A percentile compares a stretch with the other conserved stretches of the same genome.
Evolutionary conservation across 2,113 vertebrate species (phyloP).

Genomic region (Thamnophis sirtalis): DNA sequence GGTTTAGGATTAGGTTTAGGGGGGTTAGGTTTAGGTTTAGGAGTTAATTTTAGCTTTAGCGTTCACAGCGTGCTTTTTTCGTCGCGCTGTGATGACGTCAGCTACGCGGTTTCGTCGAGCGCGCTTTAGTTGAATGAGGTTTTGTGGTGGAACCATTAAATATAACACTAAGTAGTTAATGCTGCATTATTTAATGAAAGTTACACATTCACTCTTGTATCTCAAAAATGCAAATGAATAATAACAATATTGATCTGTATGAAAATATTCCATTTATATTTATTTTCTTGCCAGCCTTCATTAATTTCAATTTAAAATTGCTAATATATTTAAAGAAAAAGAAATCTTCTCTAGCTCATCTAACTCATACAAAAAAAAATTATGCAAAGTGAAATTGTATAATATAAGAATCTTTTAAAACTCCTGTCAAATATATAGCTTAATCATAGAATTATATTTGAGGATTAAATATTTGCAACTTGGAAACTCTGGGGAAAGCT

Average conservation of each 20-base stretch:
- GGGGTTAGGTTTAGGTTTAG: too few species aligned
- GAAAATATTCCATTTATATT: slow-evolving; percentile 29
- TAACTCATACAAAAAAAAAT: slow-evolving; percentile 1
- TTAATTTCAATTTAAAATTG: slow-evolving; percentile 23
- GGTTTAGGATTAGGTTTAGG: too few species aligned
- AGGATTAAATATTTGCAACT: slow-evolving; percentile 62
- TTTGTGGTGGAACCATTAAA: too few species aligned
- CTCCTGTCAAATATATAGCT: slow-evolving; percentile 50
- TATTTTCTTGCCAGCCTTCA: slow-evolving; percentile 22
- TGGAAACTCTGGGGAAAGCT: slow-evolving; percentile 57
- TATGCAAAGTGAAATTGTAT: slow-evolving; percentile 34
- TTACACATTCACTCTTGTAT: background rate
- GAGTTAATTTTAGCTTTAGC: too few species aligned
- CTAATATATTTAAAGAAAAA: slow-evolving; percentile 8
- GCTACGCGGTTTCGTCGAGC: too few species aligned
- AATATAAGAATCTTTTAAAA: slow-evolving; percentile 31
- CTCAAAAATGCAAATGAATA: background rate
- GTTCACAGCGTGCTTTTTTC: too few species aligned
- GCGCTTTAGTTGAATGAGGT: too few species aligned
- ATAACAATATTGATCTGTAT: background rate
- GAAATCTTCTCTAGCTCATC: slow-evolving; percentile 2
- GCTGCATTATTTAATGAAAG: background rate
- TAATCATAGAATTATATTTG: slow-evolving; percentile 59
- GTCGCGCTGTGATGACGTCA: too few species aligned
- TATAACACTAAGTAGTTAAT: background rate